phyloP scores from a whole-genome alignment of 2,113 vertebrate species.

The Sturnira hondurensis region DNA sequence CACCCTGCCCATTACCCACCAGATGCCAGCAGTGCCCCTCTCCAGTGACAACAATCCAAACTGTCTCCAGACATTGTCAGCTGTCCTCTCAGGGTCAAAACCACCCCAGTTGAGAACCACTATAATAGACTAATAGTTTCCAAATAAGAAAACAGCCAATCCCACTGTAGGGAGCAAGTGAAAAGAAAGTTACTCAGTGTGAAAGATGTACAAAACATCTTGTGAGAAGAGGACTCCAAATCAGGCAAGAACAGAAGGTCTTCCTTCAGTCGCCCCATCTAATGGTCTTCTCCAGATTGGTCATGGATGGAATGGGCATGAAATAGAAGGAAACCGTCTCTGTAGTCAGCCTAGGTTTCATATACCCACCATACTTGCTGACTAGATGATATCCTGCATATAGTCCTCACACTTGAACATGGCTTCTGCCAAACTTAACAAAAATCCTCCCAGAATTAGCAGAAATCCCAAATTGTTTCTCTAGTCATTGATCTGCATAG shows the following conservation, averaged over 20 bases:
- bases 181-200: not conserved
- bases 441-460: not conserved
- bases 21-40: not conserved
- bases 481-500: not conserved
- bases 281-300: not conserved
- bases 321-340: not conserved
- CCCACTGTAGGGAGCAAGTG: not conserved
- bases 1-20: not conserved
- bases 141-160: not conserved
- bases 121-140: not conserved
- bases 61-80: not conserved
- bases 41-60: not conserved
- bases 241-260: not conserved
- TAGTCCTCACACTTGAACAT: not conserved
- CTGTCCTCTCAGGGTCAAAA: not conserved
- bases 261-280: not conserved
- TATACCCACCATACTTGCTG: not conserved
- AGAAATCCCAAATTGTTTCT: not conserved
- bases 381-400: not conserved
- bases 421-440: not conserved
- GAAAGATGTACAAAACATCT: not conserved
- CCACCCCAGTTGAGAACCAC: not conserved
- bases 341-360: not conserved
- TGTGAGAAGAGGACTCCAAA: not conserved
- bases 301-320: not conserved